phyloP scores from a whole-genome alignment of 2,797 vertebrate genomes.

The Arctocebus calabarensis region DNA sequence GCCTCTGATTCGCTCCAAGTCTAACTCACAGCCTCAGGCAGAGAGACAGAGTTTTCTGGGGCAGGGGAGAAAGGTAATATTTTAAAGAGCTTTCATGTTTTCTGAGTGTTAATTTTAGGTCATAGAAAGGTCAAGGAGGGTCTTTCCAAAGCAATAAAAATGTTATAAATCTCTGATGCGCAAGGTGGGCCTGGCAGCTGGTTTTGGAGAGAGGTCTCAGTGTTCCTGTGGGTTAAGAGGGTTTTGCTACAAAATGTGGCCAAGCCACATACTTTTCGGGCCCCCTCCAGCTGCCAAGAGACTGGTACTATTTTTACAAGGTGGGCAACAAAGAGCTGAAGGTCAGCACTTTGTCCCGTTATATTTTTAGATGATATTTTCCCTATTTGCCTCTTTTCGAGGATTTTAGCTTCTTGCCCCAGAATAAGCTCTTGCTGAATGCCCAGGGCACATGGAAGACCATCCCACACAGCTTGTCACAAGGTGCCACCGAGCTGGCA shows the following conservation, averaged over 20 bases:
- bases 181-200: background rate
- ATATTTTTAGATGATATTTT: background rate
- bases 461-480: no score
- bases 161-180: background rate
- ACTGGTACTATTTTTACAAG: background rate
- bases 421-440: background rate
- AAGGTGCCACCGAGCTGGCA: fast-evolving
- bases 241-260: background rate
- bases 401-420: background rate
- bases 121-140: background rate
- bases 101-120: background rate
- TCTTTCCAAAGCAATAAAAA: slow-evolving; percentile 46
- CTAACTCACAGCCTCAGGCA: fast-evolving
- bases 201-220: background rate
- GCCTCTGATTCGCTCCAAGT: background rate
- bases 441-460: fast-evolving
- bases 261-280: fast-evolving
- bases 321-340: background rate
- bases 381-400: background rate
- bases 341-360: background rate
- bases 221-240: background rate
- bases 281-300: background rate
- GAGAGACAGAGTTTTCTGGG: background rate
- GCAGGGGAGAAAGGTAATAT: background rate
- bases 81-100: background rate